phyloP scores from a whole-genome alignment of 2,113 vertebrate species.

The Suncus etruscus region DNA sequence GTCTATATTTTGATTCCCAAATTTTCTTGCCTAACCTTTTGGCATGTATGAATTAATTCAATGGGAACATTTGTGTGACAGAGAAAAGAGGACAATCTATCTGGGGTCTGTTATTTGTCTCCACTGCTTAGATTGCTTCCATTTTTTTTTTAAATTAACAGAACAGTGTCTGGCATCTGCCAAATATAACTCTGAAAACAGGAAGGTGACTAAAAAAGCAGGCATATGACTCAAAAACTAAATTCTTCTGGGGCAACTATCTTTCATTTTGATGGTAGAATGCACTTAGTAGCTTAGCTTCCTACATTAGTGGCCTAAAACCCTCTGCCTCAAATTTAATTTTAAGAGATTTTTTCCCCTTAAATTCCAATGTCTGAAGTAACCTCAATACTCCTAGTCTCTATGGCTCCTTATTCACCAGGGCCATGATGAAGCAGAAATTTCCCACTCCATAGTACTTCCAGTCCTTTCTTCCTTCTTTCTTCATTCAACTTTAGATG shows the following conservation, averaged over 20 bases:
- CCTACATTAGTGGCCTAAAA: too few relatives aligned
- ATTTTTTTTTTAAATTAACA: constrained; percentile 73
- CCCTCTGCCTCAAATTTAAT: neutral
- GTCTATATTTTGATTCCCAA: constrained; percentile 31
- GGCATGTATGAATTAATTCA: constrained; percentile 30
- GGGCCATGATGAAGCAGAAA: neutral
- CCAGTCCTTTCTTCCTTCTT: neutral
- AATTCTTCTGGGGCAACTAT: neutral
- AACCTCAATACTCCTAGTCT: neutral
- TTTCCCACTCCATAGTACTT: neutral
- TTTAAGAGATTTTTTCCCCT: neutral
- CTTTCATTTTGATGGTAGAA: neutral
- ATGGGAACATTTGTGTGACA: constrained; percentile 13
- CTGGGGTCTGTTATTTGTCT: constrained; percentile 59
- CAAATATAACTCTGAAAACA: constrained; percentile 43
- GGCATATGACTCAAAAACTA: neutral
- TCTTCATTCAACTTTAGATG: neutral
- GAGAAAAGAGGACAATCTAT: constrained; percentile 63
- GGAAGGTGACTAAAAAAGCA: constrained; percentile 4
- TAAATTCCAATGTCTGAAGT: neutral
- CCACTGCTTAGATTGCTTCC: constrained; percentile 67
- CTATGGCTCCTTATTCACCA: neutral
- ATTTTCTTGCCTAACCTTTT: constrained; percentile 47
- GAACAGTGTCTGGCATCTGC: constrained; percentile 49
- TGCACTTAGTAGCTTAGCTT: neutral